Conservation (phyloP, 2,888 invertebrate genomes). For the Tubulanus polymorphus region DNA sequence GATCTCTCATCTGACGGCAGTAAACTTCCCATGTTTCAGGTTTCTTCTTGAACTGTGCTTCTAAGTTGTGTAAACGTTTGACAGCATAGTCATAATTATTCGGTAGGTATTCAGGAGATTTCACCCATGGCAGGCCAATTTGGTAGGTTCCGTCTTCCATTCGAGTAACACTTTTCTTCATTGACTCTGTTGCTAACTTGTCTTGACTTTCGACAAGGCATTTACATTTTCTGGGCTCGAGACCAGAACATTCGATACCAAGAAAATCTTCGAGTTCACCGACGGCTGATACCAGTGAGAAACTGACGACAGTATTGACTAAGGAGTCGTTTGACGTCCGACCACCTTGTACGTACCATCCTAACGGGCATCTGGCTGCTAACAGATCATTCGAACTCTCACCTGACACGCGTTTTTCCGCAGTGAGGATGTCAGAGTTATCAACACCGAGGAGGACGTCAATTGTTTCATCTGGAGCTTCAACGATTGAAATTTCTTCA, state of each 20-base stretch:
- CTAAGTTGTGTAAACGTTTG: conserved; percentile 9
- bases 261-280: conserved; percentile 10
- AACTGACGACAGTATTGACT: neutral
- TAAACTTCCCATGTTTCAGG: conserved; percentile 6
- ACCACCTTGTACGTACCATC: conserved; percentile 12
- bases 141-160: conserved; percentile 7
- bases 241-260: conserved; percentile 3
- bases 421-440: conserved; percentile 3
- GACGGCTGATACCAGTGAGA: neutral
- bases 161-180: conserved; percentile 6
- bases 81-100: conserved; percentile 11
- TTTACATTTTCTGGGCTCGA: conserved; percentile 9
- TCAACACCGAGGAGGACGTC: conserved; percentile 10
- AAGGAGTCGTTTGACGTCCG: no score
- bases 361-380: conserved; percentile 9
- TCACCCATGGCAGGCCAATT: conserved; percentile 10
- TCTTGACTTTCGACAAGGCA: conserved; percentile 4
- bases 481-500: neutral
- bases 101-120: conserved; percentile 5
- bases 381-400: neutral
- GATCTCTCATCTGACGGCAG: conserved; percentile 9
- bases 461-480: conserved; percentile 3
- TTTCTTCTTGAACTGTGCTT: neutral
- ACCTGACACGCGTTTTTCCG: neutral
- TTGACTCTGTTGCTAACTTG: conserved; percentile 3